Evolutionary conservation across 2,888 invertebrate species (phyloP), one percentile per base, ranked within the genome.

Genomic region (Anticlea derivata): DNA sequence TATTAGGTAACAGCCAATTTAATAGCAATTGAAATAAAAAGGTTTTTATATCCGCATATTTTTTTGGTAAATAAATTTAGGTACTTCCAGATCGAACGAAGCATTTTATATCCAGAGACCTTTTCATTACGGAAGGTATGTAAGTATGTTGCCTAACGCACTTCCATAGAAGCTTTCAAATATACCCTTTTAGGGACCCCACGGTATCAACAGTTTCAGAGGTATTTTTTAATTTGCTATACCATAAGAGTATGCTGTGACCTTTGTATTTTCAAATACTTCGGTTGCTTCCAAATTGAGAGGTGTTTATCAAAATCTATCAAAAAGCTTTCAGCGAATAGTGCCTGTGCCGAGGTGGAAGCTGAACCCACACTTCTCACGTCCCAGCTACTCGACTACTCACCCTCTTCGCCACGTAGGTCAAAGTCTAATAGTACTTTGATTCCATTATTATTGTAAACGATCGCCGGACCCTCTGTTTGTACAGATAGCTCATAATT

Each of bases 171-270:
- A 49, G 58, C 46, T 58, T 55, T 55, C 50, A 40, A 40, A 45
- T 49, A 49, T 48, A 65, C 66, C 66, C 64, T 70, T 73, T 64
- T 61, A 55, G 63, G 7, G 34, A 35, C 35, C 30, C 50, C 35
- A 17, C 10, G 63, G 61, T 70, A 67, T 60, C 61, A 24, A 62
- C 67, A 74, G 76, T 77, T 67, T 66, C 61, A 30, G 43, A 66
- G 73, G 74, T 73, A 77, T 79, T 79, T 26, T 78, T 73, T 77
- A 78, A 74, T 75, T 73, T 74, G 69, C 66, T 60, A 54, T 47
- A 58, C 61, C 52, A 63, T 67, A 60, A 55, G 56, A 58, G 54
- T 43, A 43, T 51, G 50, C 37, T 26, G 29, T 31, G 41, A 43
- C 58, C 55, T 58, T n/a, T n/a, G n/a, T n/a, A n/a, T n/a, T n/a